phyloP scores from a whole-genome alignment of 2,888 invertebrate species.

The Stratiomys singularior region DNA sequence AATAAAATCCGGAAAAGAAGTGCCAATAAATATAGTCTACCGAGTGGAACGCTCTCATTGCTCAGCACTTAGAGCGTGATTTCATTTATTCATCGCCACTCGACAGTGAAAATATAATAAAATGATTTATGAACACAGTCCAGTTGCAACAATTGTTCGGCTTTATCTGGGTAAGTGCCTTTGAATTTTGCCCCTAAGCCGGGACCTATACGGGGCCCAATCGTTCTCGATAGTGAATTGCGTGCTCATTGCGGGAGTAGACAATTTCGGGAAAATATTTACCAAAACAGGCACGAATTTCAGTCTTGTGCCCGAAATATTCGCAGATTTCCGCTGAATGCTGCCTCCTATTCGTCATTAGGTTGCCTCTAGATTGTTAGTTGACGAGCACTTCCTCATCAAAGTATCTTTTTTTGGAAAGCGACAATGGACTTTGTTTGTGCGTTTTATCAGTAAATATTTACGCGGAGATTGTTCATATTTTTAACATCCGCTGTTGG shows the following conservation, averaged over 20 bases:
- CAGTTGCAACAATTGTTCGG: slow-evolving; percentile 31
- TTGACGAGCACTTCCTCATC: neutral
- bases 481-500: neutral
- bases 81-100: slow-evolving; percentile 40
- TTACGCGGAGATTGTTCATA: neutral
- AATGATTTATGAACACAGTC: slow-evolving; percentile 36
- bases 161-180: slow-evolving; percentile 40
- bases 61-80: slow-evolving; percentile 35
- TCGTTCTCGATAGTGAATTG: too few species aligned
- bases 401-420: neutral
- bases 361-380: too few species aligned
- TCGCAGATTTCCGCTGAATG: neutral
- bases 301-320: neutral
- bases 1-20: slow-evolving; percentile 12
- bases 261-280: too few species aligned
- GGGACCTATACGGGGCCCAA: too few species aligned
- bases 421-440: neutral
- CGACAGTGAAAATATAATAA: neutral
- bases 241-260: too few species aligned
- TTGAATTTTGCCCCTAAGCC: too few species aligned
- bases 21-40: slow-evolving; percentile 19
- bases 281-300: too few species aligned
- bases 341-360: neutral
- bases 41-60: neutral
- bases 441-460: neutral